Conservation (phyloP, 1,140 invertebrate genomes). For the Drosophila pruinosa region DNA sequence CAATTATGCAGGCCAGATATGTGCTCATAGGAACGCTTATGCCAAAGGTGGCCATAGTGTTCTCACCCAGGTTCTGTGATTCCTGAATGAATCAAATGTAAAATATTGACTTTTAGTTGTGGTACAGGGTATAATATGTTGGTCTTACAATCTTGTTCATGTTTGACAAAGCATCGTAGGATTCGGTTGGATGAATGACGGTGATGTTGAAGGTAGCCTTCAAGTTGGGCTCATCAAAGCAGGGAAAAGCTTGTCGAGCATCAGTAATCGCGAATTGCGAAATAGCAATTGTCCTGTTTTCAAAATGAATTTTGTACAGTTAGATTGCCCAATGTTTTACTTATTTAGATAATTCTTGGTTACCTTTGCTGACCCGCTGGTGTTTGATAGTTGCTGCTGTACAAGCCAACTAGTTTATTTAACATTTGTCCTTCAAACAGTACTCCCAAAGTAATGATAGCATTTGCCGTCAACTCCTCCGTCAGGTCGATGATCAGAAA, state of each 20-base stretch:
- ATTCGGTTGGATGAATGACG: constrained; percentile 87
- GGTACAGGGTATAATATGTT: neutral
- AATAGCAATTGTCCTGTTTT: constrained; percentile 89
- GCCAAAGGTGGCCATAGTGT: constrained; percentile 85
- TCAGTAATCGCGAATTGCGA: constrained; percentile 97
- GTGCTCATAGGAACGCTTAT: constrained; percentile 95
- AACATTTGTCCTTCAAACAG: constrained; percentile 82
- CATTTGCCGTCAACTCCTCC: constrained; percentile 21
- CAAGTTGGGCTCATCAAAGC: constrained; percentile 97
- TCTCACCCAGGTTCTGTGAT: constrained; percentile 47
- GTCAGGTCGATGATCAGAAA: constrained; percentile 61
- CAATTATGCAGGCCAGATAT: constrained; percentile 94
- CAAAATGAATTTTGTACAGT: constrained; percentile 28
- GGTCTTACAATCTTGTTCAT: constrained; percentile 85
- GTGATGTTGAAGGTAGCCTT: constrained; percentile 94
- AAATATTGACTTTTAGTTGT: neutral
- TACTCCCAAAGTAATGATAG: constrained; percentile 57
- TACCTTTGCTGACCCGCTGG: constrained; percentile 72
- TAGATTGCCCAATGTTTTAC: too few species aligned
- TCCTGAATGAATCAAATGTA: constrained; percentile 18
- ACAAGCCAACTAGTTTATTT: constrained; percentile 83
- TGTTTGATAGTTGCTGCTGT: constrained; percentile 82
- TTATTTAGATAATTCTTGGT: constrained; percentile 4
- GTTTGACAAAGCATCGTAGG: constrained; percentile 91
- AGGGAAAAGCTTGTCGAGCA: constrained; percentile 95